Evolutionary conservation across 2,113 vertebrate species (phyloP).

Genomic region (Siniperca knerii): DNA sequence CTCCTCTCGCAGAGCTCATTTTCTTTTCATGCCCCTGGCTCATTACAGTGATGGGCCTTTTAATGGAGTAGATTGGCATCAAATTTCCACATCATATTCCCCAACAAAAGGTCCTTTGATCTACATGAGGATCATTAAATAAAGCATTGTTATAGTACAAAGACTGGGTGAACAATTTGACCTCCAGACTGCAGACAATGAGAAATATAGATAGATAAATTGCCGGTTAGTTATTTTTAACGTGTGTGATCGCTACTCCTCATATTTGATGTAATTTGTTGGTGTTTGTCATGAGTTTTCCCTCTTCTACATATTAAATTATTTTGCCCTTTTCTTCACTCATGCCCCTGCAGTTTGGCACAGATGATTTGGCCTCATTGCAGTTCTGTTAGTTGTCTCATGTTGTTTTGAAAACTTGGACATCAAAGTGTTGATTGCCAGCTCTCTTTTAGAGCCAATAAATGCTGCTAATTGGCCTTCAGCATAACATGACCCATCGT

Average conservation of each 20-base stretch:
- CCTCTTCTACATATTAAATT: background rate
- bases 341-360: slow-evolving; percentile 8
- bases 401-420: slow-evolving; percentile 21
- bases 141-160: slow-evolving; percentile 13
- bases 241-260: background rate
- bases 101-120: slow-evolving; percentile 42
- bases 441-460: background rate
- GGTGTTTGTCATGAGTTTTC: background rate
- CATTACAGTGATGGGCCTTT: slow-evolving; percentile 42
- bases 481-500: background rate
- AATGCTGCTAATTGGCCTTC: slow-evolving; percentile 19
- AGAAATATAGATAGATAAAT: background rate
- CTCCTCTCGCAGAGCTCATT: slow-evolving; percentile 34
- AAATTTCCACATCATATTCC: slow-evolving; percentile 28
- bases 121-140: slow-evolving; percentile 36
- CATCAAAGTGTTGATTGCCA: slow-evolving; percentile 22
- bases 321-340: slow-evolving; percentile 4
- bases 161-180: slow-evolving; percentile 18
- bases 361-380: background rate
- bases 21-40: slow-evolving; percentile 39
- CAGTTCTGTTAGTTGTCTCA: background rate
- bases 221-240: slow-evolving; percentile 14
- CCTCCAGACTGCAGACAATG: slow-evolving; percentile 16
- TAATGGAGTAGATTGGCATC: slow-evolving; percentile 44
- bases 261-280: slow-evolving; percentile 10